Conservation (phyloP, 2,888 invertebrate genomes). For the Vesta saturnalis region DNA sequence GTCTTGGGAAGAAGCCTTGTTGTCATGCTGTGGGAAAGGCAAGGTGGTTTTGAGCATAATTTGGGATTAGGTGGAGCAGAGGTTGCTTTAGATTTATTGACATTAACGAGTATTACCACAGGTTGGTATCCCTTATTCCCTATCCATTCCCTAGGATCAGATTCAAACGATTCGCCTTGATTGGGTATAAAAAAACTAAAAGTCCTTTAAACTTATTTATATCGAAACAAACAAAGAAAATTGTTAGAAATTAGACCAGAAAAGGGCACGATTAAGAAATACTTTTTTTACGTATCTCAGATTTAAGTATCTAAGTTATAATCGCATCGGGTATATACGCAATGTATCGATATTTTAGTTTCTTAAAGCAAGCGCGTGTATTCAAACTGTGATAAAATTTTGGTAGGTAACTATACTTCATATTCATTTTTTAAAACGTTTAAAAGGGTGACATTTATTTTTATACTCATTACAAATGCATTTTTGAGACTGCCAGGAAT, state of each 20-base stretch:
- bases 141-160: constrained; percentile 81
- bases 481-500: constrained; percentile 19
- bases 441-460: constrained; percentile 20
- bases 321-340: neutral
- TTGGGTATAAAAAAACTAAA: constrained; percentile 37
- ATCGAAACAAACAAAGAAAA: neutral
- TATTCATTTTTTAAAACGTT: constrained; percentile 18
- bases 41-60: constrained; percentile 89
- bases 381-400: constrained; percentile 33
- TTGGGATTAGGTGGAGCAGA: constrained; percentile 84
- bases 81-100: constrained; percentile 83
- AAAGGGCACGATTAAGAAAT: constrained; percentile 1
- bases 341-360: constrained; percentile 15
- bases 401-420: constrained; percentile 25
- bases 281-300: neutral
- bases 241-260: neutral
- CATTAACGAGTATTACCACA: constrained; percentile 81
- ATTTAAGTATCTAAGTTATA: neutral
- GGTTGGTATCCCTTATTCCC: constrained; percentile 95
- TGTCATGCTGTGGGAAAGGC: constrained; percentile 93
- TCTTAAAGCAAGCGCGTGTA: constrained; percentile 23
- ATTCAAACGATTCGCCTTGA: constrained; percentile 66
- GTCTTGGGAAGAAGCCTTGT: constrained; percentile 83
- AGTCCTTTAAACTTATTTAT: constrained; percentile 9
- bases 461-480: constrained; percentile 18